phyloP scores from a whole-genome alignment of 2,888 invertebrate genomes.

The Rhabditoides inermis region DNA sequence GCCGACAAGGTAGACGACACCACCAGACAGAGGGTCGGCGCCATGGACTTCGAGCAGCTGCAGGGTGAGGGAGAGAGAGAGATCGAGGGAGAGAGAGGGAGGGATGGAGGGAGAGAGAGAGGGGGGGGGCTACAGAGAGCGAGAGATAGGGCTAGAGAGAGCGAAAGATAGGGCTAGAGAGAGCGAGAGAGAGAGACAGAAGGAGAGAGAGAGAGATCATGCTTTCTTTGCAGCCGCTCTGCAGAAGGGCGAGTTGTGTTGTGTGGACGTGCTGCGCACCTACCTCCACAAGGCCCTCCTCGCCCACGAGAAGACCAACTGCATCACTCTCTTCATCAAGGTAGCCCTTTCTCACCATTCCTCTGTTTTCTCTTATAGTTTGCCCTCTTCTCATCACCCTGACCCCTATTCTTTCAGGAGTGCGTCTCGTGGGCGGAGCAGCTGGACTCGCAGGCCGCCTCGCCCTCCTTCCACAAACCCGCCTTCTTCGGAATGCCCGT shows the following conservation, averaged over 20 bases:
- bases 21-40: slow-evolving; percentile 17
- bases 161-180: neutral
- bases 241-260: slow-evolving; percentile 21
- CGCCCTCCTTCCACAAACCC: slow-evolving; percentile 28
- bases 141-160: neutral
- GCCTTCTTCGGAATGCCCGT: slow-evolving; percentile 45
- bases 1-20: slow-evolving; percentile 14
- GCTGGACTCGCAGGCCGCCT: slow-evolving; percentile 27
- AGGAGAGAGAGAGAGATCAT: neutral
- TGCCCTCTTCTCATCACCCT: neutral
- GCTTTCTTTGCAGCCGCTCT: slow-evolving; percentile 19
- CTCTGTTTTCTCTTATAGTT: neutral
- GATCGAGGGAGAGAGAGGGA: slow-evolving; percentile 23
- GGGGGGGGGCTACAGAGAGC: neutral
- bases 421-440: slow-evolving; percentile 30
- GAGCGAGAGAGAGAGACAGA: neutral
- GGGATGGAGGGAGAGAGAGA: neutral
- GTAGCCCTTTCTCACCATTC: slow-evolving; percentile 5
- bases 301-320: slow-evolving; percentile 39
- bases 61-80: no score
- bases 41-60: slow-evolving; percentile 15
- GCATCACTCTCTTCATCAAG: slow-evolving; percentile 34
- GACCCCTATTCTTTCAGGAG: neutral
- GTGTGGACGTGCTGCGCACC: slow-evolving; percentile 28
- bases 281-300: slow-evolving; percentile 26